Evolutionary conservation across 2,113 vertebrate genomes (phyloP), one percentile per base, ranked within the genome.

Genomic region (Spea bombifrons): DNA sequence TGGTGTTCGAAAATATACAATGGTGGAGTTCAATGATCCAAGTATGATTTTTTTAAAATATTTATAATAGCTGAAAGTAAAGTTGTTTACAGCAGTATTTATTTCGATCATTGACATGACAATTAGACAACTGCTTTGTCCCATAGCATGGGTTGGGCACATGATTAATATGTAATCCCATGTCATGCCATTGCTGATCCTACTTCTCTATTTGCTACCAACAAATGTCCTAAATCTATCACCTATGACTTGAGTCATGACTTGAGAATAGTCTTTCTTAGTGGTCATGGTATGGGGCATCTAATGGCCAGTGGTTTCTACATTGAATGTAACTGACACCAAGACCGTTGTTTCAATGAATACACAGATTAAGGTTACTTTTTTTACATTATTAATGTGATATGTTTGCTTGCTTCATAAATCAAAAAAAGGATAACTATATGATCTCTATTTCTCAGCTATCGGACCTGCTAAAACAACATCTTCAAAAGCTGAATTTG

Each of bases 21-120:
- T 78, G 76, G 76, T 78, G 47, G 76, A 78, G 12, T 78, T 52
- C 45, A 78, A 78, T 64, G 76, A 78, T 52, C 76, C 76, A 43
- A 43, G 75, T 77, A 77, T n/a, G n/a, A 9, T 10, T 66, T 53
- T 66, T 75, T 12, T 7, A 7, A 53, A 50, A 4, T 0, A 5
- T 43, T 3, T 71, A 4, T 30, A 8, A 5, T 50, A 17, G 46
- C 30, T 17, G 8, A 71, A 52, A 17, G 1, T 0, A 10, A 13
- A 71, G 30, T 9, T 10, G 16, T 30, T 53, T 70, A 30, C 8
- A 52, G 3, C 17, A 4, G 1, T 17, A 17, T 30, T 10, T 70
- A 8, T 17, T 49, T 17, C 9, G 3, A 10, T 50, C 8, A 70
- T 9, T 5, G 10, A 16, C 17, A 17, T 5, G 10, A 50, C 0